Evolutionary conservation across 2,113 vertebrate genomes (phyloP).

Genomic region (Romanogobio albipinnatus): DNA sequence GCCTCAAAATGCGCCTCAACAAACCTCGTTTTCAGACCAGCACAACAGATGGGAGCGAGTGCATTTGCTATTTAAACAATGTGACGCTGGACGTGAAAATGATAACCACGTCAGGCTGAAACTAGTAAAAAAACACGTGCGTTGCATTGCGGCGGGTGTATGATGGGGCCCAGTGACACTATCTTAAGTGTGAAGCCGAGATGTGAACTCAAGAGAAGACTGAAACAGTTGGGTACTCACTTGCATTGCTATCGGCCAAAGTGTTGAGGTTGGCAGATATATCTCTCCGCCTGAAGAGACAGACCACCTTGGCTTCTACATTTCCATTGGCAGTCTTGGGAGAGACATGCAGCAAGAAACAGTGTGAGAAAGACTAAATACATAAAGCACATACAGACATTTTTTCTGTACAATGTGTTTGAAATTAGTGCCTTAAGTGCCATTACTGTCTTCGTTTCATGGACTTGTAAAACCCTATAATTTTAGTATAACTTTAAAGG

Average conservation of each 20-base stretch:
- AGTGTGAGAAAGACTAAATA: neutral
- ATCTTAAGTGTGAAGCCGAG: neutral
- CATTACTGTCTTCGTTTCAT: neutral
- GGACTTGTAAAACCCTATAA: neutral
- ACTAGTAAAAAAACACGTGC: no score
- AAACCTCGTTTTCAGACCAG: no score
- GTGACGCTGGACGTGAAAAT: no score
- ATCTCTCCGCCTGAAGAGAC: conserved; percentile 89
- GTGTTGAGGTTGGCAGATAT: conserved; percentile 93
- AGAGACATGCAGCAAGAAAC: conserved; percentile 6
- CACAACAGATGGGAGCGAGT: no score
- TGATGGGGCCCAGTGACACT: neutral
- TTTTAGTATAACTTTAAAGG: neutral
- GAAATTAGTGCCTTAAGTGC: neutral
- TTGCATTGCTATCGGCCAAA: conserved; percentile 90
- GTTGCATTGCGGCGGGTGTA: no score
- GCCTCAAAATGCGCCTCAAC: no score
- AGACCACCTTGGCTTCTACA: conserved; percentile 92
- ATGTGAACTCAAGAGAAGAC: neutral
- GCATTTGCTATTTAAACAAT: no score
- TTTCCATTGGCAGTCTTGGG: conserved; percentile 91
- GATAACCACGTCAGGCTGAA: no score
- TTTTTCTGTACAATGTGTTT: neutral
- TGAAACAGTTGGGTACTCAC: conserved; percentile 74
- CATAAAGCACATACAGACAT: neutral